phyloP scores from a whole-genome alignment of 1,140 invertebrate species.

The Zeugodacus cucurbitae region DNA sequence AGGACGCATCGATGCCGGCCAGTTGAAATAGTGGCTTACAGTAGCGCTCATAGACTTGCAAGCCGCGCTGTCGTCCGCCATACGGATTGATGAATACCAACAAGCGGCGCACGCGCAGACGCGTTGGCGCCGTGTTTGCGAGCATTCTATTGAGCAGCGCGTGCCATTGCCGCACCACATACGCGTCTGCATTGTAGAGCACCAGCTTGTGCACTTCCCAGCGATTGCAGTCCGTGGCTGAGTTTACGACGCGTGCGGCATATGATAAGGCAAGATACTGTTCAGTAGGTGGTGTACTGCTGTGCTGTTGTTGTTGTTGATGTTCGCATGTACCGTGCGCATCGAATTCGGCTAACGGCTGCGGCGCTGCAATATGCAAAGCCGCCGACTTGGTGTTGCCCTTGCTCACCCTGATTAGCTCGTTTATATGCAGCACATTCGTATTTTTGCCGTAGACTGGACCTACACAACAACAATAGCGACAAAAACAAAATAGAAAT shows the following conservation, averaged over 20 bases:
- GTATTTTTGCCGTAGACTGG: slow-evolving; percentile 51
- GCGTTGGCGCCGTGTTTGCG: slow-evolving; percentile 56
- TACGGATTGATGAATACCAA: slow-evolving; percentile 88
- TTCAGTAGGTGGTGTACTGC: slow-evolving; percentile 48
- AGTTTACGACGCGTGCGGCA: slow-evolving; percentile 67
- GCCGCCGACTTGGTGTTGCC: slow-evolving; percentile 53
- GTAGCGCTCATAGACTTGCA: slow-evolving; percentile 79
- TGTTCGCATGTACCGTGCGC: neutral
- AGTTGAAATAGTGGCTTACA: slow-evolving; percentile 81
- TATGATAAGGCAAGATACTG: slow-evolving; percentile 74
- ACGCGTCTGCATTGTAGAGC: slow-evolving; percentile 72
- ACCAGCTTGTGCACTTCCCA: slow-evolving; percentile 72
- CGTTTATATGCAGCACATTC: slow-evolving; percentile 56
- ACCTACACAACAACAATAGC: neutral
- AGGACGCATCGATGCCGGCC: slow-evolving; percentile 75
- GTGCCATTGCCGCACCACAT: slow-evolving; percentile 74
- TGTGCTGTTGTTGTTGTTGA: neutral
- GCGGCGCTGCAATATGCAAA: slow-evolving; percentile 40
- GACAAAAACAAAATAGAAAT: too few species aligned
- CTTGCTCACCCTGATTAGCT: slow-evolving; percentile 54
- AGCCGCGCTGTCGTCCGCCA: slow-evolving; percentile 81
- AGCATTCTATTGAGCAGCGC: slow-evolving; percentile 70
- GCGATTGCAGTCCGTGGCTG: slow-evolving; percentile 69
- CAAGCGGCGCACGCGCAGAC: slow-evolving; percentile 70
- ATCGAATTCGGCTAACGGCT: neutral